Conservation (phyloP, 2,888 invertebrate genomes). For the Monopis laevigella region DNA sequence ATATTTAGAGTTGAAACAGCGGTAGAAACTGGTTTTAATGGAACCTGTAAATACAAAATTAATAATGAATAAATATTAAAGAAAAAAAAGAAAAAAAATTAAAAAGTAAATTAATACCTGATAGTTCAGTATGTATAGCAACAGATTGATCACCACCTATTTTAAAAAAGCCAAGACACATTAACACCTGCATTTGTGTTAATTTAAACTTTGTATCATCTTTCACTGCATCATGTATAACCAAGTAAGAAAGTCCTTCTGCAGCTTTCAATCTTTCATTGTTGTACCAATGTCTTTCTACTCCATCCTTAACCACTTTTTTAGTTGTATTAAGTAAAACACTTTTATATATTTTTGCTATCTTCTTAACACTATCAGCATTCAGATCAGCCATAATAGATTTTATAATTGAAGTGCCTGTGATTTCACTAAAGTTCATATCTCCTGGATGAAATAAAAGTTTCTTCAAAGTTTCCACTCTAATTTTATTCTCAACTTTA, state of each 20-base stretch:
- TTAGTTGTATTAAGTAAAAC: slow-evolving; percentile 66
- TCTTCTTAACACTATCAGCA: slow-evolving; percentile 68
- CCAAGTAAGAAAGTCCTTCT: slow-evolving; percentile 53
- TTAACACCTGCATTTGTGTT: slow-evolving; percentile 71
- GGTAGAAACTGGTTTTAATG: slow-evolving; percentile 75
- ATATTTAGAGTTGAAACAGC: slow-evolving; percentile 74
- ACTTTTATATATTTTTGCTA: slow-evolving; percentile 69
- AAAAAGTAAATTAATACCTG: slow-evolving; percentile 54
- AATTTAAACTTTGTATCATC: slow-evolving; percentile 72
- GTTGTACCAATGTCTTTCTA: slow-evolving; percentile 72
- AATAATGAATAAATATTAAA: slow-evolving; percentile 1
- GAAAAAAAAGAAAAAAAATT: background rate
- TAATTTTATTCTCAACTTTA: slow-evolving; percentile 52
- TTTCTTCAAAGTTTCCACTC: slow-evolving; percentile 69
- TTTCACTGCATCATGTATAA: slow-evolving; percentile 60
- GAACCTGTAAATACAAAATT: slow-evolving; percentile 48
- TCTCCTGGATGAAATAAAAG: slow-evolving; percentile 75
- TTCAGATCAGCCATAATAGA: slow-evolving; percentile 70
- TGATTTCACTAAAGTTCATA: slow-evolving; percentile 78
- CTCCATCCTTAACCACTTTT: slow-evolving; percentile 55
- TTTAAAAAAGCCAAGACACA: slow-evolving; percentile 72
- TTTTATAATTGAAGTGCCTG: slow-evolving; percentile 71
- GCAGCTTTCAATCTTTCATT: slow-evolving; percentile 75
- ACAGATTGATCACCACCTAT: slow-evolving; percentile 53
- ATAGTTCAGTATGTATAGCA: slow-evolving; percentile 67